Conservation (phyloP, 23 tunicate genomes). For the Styela clava region DNA sequence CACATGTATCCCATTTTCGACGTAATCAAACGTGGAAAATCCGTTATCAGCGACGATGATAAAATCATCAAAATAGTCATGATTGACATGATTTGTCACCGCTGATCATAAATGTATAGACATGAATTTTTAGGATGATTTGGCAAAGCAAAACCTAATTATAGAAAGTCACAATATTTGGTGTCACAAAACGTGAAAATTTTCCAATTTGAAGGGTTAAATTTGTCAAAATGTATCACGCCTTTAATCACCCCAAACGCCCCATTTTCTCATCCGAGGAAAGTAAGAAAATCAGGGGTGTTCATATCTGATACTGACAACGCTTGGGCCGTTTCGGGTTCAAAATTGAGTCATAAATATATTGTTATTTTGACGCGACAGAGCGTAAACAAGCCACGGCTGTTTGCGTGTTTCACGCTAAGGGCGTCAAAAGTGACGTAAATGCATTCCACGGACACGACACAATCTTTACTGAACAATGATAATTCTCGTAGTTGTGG, state of each 20-base stretch:
- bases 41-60: too few relatives aligned
- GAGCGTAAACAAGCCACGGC: neutral
- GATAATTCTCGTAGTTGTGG: neutral
- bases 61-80: neutral
- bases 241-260: neutral
- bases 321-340: too few relatives aligned
- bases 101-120: neutral
- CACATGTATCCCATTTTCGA: too few relatives aligned
- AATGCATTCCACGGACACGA: neutral
- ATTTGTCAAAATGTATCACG: neutral
- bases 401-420: neutral
- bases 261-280: neutral
- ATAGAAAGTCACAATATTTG: neutral
- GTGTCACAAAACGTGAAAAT: neutral
- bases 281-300: too few relatives aligned
- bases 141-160: neutral
- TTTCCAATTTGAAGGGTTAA: neutral
- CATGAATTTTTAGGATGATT: neutral
- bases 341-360: neutral
- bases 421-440: neutral
- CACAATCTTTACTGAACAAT: neutral
- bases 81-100: neutral
- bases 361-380: neutral
- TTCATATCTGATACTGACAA: too few relatives aligned
- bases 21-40: too few relatives aligned